Evolutionary conservation across 2,888 invertebrate species (phyloP).

Genomic region (Ypsolopha scabrella): DNA sequence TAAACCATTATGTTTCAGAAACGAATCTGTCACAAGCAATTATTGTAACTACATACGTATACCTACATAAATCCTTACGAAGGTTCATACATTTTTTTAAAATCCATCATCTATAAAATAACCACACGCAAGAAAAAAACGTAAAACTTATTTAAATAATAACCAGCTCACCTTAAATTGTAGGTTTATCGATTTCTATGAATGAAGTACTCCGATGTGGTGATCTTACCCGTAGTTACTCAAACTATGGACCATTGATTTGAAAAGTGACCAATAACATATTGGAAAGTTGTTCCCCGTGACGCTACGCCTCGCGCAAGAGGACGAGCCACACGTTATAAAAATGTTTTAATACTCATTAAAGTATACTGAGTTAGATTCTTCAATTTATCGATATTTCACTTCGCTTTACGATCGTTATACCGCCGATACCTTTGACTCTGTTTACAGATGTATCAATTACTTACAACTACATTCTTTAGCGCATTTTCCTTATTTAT

Average conservation of each 20-base stretch:
- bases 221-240: no score
- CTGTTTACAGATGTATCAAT: slow-evolving; percentile 7
- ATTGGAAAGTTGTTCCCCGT: slow-evolving; percentile 13
- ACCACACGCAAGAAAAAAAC: slow-evolving; percentile 1
- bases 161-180: not conserved
- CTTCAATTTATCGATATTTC: slow-evolving; percentile 9
- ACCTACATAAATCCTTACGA: slow-evolving; percentile 11
- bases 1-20: slow-evolving; percentile 9
- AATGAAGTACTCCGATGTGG: no score
- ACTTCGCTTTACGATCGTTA: slow-evolving; percentile 4
- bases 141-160: not conserved
- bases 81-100: slow-evolving; percentile 1
- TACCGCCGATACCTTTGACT: slow-evolving; percentile 6
- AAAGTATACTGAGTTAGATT: slow-evolving; percentile 6
- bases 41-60: slow-evolving; percentile 5
- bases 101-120: no score
- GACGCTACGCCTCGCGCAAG: slow-evolving; percentile 11
- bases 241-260: not conserved
- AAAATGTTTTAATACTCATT: slow-evolving; percentile 12
- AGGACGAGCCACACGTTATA: slow-evolving; percentile 11
- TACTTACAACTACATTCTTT: slow-evolving; percentile 5
- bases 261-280: slow-evolving; percentile 8
- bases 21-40: slow-evolving; percentile 15
- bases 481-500: slow-evolving; percentile 8
- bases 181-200: no score